A percentile compares a stretch with the other conserved stretches of the same genome.
Conservation (phyloP, 2,797 vertebrate genomes). For the Serranus cabrilla region DNA sequence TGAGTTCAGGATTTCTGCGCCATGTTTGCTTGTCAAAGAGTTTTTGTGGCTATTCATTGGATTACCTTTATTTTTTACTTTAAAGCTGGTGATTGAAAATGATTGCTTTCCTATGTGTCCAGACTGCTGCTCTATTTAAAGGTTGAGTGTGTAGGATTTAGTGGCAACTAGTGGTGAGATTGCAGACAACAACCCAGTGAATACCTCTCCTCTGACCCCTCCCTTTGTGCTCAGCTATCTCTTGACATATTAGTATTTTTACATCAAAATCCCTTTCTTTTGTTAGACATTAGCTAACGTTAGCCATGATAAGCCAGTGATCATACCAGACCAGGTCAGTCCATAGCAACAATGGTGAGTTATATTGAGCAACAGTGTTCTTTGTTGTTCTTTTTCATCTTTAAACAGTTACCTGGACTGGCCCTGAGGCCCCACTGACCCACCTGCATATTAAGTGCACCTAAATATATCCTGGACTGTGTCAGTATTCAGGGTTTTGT, state of each 20-base stretch:
- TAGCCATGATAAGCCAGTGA: no score
- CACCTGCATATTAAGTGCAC: not conserved
- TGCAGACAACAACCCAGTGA: no score
- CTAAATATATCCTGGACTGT: slow-evolving; percentile 11
- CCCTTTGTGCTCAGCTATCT: no score
- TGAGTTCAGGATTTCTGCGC: slow-evolving; percentile 11
- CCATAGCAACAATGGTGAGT: no score
- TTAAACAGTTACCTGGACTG: not conserved
- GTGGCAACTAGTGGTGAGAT: no score
- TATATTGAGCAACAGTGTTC: no score
- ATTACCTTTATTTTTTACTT: slow-evolving; percentile 13
- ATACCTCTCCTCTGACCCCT: no score
- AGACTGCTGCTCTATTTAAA: not conserved
- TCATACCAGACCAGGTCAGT: not conserved
- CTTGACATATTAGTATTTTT: no score
- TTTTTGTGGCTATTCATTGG: slow-evolving; percentile 13
- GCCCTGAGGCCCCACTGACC: not conserved
- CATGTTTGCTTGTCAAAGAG: not conserved
- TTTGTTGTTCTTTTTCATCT: not conserved
- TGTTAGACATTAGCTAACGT: no score
- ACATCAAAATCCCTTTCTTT: no score
- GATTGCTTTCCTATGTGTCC: slow-evolving; percentile 1
- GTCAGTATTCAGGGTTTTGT: slow-evolving; percentile 5
- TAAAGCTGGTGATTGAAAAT: slow-evolving; percentile 17
- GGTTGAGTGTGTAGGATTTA: not conserved